A percentile compares a stretch with the other conserved stretches of the same genome.
Conservation (phyloP, 2,888 invertebrate genomes). For the Willowsia nigromaculata region DNA sequence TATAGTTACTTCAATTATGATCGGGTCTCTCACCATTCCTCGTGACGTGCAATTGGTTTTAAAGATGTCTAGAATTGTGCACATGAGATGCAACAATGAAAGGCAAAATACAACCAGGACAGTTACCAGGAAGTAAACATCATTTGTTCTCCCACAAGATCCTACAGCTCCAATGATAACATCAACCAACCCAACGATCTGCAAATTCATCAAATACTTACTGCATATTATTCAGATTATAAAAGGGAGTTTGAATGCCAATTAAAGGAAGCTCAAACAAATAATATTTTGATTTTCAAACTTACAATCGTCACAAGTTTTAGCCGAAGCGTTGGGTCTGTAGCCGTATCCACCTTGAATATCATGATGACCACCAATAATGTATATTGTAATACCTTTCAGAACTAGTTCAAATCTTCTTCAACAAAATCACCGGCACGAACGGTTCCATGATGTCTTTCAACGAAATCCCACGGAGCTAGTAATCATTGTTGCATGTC, state of each 20-base stretch:
- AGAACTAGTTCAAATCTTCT: neutral
- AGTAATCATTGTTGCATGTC: conserved; percentile 37
- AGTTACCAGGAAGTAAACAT: conserved; percentile 71
- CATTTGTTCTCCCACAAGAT: conserved; percentile 71
- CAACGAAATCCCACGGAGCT: neutral
- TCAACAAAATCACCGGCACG: neutral
- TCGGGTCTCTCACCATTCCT: conserved; percentile 69
- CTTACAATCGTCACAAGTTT: conserved; percentile 74
- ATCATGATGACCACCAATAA: conserved; percentile 60
- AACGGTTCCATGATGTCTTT: neutral
- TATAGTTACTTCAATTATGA: conserved; percentile 61
- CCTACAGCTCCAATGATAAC: conserved; percentile 70
- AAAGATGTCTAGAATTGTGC: conserved; percentile 73
- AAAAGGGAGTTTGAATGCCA: no score
- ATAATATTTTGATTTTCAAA: neutral
- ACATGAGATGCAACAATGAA: conserved; percentile 71
- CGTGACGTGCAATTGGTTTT: conserved; percentile 73
- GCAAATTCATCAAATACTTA: neutral
- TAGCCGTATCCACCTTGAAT: conserved; percentile 72
- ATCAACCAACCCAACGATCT: conserved; percentile 70
- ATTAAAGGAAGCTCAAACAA: no score
- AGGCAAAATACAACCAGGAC: conserved; percentile 69
- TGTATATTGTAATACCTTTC: neutral
- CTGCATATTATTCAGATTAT: neutral
- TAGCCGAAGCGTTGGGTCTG: conserved; percentile 70